These are phyloP conservation scores for Hemistola chrysoprasaria DNA, from an alignment of 2,888 invertebrate genomes.

Conservation along the genomic window DNA sequence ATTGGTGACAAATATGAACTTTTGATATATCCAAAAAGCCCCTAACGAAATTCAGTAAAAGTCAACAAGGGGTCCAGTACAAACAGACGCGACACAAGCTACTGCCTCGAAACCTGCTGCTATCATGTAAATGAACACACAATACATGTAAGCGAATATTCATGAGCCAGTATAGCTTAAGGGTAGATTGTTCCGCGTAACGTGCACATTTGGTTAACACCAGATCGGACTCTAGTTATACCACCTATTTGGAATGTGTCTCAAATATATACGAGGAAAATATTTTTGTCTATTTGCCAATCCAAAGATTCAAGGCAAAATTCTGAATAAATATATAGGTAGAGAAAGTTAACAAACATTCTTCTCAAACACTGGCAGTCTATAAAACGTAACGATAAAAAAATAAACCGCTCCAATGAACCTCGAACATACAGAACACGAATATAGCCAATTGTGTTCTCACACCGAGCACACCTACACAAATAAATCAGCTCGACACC, in stretches of 20 bases:
- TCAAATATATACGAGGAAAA: too few species aligned
- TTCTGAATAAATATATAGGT: too few species aligned
- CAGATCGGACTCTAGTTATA: slow-evolving; percentile 25
- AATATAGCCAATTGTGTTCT: slow-evolving; percentile 10
- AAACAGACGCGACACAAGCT: slow-evolving; percentile 35
- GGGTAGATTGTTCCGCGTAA: slow-evolving; percentile 32
- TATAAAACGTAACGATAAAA: not conserved
- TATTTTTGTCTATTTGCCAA: too few species aligned
- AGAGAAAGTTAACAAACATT: too few species aligned
- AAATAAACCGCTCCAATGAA: slow-evolving; percentile 4
- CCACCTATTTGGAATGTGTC: slow-evolving; percentile 20
- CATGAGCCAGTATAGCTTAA: slow-evolving; percentile 52
- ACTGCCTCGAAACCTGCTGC: slow-evolving; percentile 45
- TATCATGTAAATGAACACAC: slow-evolving; percentile 62
- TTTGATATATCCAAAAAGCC: slow-evolving; percentile 14
- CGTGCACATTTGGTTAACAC: slow-evolving; percentile 25
- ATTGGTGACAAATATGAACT: not conserved
- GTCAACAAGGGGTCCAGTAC: slow-evolving; percentile 36
- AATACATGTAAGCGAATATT: slow-evolving; percentile 63
- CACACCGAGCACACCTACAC: slow-evolving; percentile 5
- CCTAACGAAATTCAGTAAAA: slow-evolving; percentile 34
- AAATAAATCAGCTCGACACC: slow-evolving; percentile 25
- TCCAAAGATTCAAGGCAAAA: too few species aligned
- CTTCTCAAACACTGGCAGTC: too few species aligned
- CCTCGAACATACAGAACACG: slow-evolving; percentile 5